Evolutionary conservation across 2,888 invertebrate species (phyloP).

Genomic region (Torymus auratus): DNA sequence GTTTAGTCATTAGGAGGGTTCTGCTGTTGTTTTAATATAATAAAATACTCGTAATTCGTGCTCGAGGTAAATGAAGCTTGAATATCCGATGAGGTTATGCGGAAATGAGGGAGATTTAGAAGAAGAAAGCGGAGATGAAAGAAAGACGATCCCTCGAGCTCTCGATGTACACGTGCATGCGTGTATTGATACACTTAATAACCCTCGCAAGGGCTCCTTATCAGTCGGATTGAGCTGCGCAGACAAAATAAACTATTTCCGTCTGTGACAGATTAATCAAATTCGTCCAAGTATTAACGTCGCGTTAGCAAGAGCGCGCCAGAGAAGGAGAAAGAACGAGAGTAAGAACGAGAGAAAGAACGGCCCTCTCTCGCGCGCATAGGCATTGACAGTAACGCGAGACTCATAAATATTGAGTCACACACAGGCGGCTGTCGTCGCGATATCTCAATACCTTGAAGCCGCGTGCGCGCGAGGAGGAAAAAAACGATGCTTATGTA

Average conservation of each 20-base stretch:
- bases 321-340: background rate
- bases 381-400: constrained; percentile 45
- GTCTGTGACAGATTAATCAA: constrained; percentile 16
- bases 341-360: background rate
- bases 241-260: constrained; percentile 4
- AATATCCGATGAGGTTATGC: constrained; percentile 1
- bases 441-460: constrained; percentile 12
- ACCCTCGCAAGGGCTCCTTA: too few species aligned
- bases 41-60: background rate
- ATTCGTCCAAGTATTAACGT: constrained; percentile 40
- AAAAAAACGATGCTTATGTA: background rate
- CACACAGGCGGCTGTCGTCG: background rate
- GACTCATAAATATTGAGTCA: constrained; percentile 46
- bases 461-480: background rate
- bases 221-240: background rate
- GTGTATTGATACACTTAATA: too few species aligned
- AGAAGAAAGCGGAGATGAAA: constrained; percentile 1
- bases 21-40: too few species aligned
- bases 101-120: background rate
- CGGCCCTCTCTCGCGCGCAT: background rate
- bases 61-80: constrained; percentile 10
- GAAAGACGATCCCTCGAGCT: constrained; percentile 17
- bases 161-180: too few species aligned
- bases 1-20: constrained; percentile 17
- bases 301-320: background rate